Evolutionary conservation across 2,797 vertebrate species (phyloP), one percentile per base, ranked within the genome.

Genomic region (Heliangelus exortis): DNA sequence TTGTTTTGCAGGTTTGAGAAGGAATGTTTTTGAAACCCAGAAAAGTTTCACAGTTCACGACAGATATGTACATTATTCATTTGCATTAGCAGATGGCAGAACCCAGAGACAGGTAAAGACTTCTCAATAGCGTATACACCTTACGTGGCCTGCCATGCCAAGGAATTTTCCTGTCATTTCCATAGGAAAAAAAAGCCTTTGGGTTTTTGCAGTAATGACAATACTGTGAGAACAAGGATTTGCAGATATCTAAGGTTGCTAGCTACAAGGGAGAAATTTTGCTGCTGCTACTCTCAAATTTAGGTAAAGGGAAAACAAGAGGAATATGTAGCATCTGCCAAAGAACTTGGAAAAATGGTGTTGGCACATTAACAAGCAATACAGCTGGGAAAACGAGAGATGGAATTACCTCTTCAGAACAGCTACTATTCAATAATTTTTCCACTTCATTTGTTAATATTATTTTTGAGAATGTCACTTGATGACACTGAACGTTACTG

Each of bases 251-350:
- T 22, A 20, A 79, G 15, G 8, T 54, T 36, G 22, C 12, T 10
- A 25, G 8, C 39, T 39, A 36, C 7, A 57, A 6, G 1, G 22
- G 19, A 9, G 25, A 76, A 53, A 45, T 45, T 63, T 48, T 74
- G 45, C 39, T 39, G 55, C 19, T 74, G 8, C 12, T 77, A 17
- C 6, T 17, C 10, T 53, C 15, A 5, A 31, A 39, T 23, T 50
- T 14, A 61, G 48, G 33, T 41, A 43, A 74, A n/a, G 31, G 4
- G 57, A 34, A 79, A 82, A 18, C 5, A 7, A 10, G 12, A 67
- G 83, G 50, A 77, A n/a, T 1, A 4, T 0, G 2, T 6, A 31
- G 11, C 7, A 12, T 31, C 36, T 45, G 21, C 48, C 2, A 4
- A 73, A 63, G 23, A 91, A 7, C 13, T 22, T n/a, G 59, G 45